Base-by-base conservation (phyloP, 2,888 invertebrate genomes). In the Hanleya hanleyi region DNA sequence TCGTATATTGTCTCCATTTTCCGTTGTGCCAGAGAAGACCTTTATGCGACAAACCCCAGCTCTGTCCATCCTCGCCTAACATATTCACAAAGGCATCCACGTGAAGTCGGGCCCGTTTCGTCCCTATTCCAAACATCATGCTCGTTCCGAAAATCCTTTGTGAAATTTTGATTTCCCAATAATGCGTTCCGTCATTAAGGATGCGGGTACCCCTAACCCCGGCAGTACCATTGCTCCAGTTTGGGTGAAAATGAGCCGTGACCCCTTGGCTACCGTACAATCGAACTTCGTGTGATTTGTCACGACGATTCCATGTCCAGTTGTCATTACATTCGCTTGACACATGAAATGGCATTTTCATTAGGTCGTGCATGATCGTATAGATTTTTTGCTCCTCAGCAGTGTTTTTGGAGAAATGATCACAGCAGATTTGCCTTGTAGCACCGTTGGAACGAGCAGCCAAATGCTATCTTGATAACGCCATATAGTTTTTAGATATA, bases 31-130 rank as follows among this genome's bases (percentile, higher is more conserved):
- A 94, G 0, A 94, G 85, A 7, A 93, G 84, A 5, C 95, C 95
- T 88, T 94, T 94, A 85, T 95, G 95, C 0, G 94, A 94, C 29
- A 95, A 88, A 0, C 94, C 95, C 94, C 94, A 95, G 66, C 94
- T 93, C 26, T 90, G 91, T 64, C 92, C 92, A 86, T 95, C 94
- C 88, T 94, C 94, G n/a, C 95, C 95, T 36, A 95, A 89, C 83
- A 95, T 91, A 87, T 95, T 94, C 36, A 93, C 93, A 87, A 94
- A 95, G 18, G 93, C 92, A 84, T 94, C 93, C 0, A 93, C 93
- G 86, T 94, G 94, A 1, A 95, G 90, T 5, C 93, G 90, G 1
- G 93, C 92, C 50, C 75, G 86, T 68, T 88, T 89, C 3, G 93
- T 93, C 50, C 93, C 94, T 64, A 94, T 92, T 22, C 95, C 95